Evolutionary conservation across 2,797 vertebrate species (phyloP).

Genomic region (Triplophysa bombifrons): DNA sequence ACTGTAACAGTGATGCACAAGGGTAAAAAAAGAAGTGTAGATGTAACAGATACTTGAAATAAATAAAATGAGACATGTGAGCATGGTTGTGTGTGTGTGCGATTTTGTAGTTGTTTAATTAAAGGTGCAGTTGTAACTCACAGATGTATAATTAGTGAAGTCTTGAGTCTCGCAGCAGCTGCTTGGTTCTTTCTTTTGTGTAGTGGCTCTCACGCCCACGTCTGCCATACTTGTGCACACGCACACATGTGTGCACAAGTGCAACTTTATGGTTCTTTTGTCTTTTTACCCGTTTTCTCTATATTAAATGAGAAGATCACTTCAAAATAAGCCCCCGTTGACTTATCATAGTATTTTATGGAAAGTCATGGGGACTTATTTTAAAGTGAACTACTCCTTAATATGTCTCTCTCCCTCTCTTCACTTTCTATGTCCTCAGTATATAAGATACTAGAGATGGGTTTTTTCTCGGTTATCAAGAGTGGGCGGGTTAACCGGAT

Average conservation of each 20-base stretch:
- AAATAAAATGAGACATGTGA: conserved; percentile 7
- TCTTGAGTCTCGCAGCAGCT: conserved; percentile 41
- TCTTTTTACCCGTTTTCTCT: neutral
- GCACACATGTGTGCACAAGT: neutral
- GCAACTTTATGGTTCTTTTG: neutral
- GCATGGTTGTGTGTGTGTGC: neutral
- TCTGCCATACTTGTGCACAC: neutral
- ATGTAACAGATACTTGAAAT: neutral
- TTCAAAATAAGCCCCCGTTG: too few relatives aligned
- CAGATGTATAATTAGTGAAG: conserved; percentile 48
- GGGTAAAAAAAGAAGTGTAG: neutral
- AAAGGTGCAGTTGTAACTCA: conserved; percentile 28
- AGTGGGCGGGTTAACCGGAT: conserved; percentile 40
- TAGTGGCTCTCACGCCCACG: neutral
- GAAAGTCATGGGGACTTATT: too few relatives aligned
- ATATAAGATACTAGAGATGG: neutral
- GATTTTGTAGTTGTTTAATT: conserved; percentile 36
- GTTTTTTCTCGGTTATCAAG: too few relatives aligned
- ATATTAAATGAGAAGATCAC: neutral
- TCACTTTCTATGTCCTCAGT: neutral
- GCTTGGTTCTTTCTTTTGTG: conserved; percentile 6
- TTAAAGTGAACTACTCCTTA: too few relatives aligned
- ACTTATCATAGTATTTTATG: too few relatives aligned
- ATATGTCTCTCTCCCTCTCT: neutral
- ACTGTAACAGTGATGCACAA: conserved; percentile 1